Evolutionary conservation across 2,797 vertebrate genomes (phyloP), one percentile per base, ranked within the genome.

Genomic region (Gallirallus australis): DNA sequence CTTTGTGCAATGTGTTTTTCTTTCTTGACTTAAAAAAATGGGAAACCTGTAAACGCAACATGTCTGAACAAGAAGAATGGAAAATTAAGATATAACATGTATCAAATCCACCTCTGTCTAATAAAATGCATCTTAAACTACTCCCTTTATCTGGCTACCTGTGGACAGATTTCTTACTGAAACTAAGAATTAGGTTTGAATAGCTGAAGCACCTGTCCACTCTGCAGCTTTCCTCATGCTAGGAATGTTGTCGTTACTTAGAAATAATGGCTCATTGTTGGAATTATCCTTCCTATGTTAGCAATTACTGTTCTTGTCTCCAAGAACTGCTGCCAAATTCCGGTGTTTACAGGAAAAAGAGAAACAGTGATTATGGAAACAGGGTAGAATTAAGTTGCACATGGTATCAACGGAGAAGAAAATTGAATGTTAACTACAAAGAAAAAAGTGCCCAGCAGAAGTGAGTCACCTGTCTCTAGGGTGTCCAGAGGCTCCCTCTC

Each of bases 61-160:
- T 76, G 33, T 94, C 89, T 93, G 87, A 92, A 89, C 70, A 96
- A 91, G 35, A 90, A 93, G 60, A 89, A 92, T 57, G 71, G 89
- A 91, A 89, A 94, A 89, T 76, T 86, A 94, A 88, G 77, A 69
- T 86, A n/a, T 66, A 81, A 81, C 10, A 42, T 96, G 87, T 96
- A 96, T 96, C 72, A 87, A 94, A 93, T 93, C 60, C 95, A 95
- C 84, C 72, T 93, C 83, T 86, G 90, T 93, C 72, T 90, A 97
- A 97, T 97, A 97, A 97, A 97, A 94, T 42, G 28, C 82, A 95
- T 90, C 77, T 95, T 73, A 90, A 20, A 18, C 33, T 3, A 64
- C 54, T 91, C 77, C 69, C 57, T 94, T 66, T 45, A 82, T 52
- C 60, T 59, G 75, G 24, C 25, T 92, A 82, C 65, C 72, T 89